These are phyloP conservation scores for Drosophila colorata DNA, from an alignment of 2,888 invertebrate genomes.

Conservation along the genomic window DNA sequence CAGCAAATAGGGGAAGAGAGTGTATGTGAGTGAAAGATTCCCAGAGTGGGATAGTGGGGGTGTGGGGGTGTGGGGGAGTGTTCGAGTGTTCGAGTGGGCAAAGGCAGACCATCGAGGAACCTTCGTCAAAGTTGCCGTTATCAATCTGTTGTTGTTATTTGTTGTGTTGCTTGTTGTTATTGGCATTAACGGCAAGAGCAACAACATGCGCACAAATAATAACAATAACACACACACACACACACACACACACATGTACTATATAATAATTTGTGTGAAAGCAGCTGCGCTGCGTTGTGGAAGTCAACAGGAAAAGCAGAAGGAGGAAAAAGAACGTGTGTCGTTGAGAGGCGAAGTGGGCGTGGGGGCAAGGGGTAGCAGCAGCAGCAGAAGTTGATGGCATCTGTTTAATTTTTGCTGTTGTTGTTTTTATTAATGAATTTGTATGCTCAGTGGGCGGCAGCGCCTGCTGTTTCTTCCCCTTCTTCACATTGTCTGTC, in stretches of 20 bases:
- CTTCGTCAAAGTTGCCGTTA: constrained; percentile 72
- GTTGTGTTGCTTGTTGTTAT: constrained; percentile 43
- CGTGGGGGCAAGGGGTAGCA: background rate
- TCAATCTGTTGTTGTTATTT: constrained; percentile 50
- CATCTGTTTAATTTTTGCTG: constrained; percentile 70
- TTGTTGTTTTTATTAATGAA: constrained; percentile 74
- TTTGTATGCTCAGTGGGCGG: constrained; percentile 61
- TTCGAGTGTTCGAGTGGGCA: background rate
- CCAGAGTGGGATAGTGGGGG: background rate
- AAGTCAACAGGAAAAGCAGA: constrained; percentile 35
- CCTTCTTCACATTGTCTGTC: constrained; percentile 4
- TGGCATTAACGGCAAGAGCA: constrained; percentile 42
- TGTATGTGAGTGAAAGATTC: background rate
- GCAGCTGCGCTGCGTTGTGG: constrained; percentile 37
- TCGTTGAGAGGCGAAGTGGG: constrained; percentile 3
- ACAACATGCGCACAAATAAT: constrained; percentile 30
- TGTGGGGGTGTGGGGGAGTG: background rate
- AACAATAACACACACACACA: constrained; percentile 26
- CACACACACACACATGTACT: constrained; percentile 22
- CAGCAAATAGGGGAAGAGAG: constrained; percentile 16
- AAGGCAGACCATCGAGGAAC: constrained; percentile 37
- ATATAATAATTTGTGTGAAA: constrained; percentile 54
- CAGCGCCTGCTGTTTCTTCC: constrained; percentile 14
- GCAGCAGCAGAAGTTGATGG: constrained; percentile 52
- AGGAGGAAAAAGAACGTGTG: constrained; percentile 6